Evolutionary conservation across 2,888 invertebrate species (phyloP).

Genomic region (Epicampocera succincta): DNA sequence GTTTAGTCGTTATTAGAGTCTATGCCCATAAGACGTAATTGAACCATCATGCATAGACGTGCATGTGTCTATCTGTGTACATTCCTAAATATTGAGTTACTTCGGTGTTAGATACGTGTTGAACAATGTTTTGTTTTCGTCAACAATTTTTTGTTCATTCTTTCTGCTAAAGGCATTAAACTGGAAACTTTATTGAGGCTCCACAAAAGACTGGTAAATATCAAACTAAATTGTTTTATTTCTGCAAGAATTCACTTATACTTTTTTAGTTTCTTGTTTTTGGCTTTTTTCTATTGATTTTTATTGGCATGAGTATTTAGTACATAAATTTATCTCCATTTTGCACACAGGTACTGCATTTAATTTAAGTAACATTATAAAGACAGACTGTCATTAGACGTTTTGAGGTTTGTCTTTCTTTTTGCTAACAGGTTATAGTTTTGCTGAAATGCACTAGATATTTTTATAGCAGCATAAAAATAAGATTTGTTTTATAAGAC

Average conservation of each 20-base stretch:
- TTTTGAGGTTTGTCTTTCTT: too few relatives aligned
- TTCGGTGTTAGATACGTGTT: constrained; percentile 43
- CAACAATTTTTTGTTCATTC: constrained; percentile 5
- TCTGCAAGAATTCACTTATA: constrained; percentile 29
- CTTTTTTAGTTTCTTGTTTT: not conserved
- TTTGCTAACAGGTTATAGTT: too few relatives aligned
- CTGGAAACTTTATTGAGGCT: constrained; percentile 60
- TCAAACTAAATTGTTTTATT: constrained; percentile 54
- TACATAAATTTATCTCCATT: too few relatives aligned
- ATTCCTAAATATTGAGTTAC: constrained; percentile 21
- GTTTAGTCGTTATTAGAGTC: constrained; percentile 39
- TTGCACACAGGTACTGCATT: too few relatives aligned
- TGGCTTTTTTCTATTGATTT: constrained; percentile 17
- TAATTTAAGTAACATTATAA: too few relatives aligned
- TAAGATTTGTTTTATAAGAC: too few relatives aligned
- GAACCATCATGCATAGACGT: constrained; percentile 15
- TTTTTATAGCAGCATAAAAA: too few relatives aligned
- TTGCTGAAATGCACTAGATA: too few relatives aligned
- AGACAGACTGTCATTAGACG: too few relatives aligned
- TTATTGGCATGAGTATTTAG: not conserved
- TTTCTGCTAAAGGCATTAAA: constrained; percentile 54
- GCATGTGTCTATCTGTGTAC: constrained; percentile 1
- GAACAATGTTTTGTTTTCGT: constrained; percentile 34
- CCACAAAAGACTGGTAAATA: constrained; percentile 55
- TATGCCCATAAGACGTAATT: constrained; percentile 26